Conservation (phyloP, 2,113 vertebrate species). For the Dendropsophus ebraccatus region DNA sequence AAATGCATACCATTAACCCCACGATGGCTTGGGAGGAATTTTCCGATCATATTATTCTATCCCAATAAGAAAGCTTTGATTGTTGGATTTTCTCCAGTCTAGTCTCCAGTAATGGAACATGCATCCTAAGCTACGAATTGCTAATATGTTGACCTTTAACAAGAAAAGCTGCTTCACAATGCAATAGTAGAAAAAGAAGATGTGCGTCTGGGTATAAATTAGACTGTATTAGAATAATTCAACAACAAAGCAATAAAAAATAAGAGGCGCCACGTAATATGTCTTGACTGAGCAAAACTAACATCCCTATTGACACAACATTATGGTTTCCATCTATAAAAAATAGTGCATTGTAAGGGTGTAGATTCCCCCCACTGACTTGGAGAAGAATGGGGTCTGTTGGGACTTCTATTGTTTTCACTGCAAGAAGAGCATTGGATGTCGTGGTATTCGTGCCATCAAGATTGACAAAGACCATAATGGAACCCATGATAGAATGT, state of each 20-base stretch:
- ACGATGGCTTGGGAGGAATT: neutral
- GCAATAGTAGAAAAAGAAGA: constrained; percentile 8
- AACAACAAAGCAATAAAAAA: neutral
- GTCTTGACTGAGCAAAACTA: too few species aligned
- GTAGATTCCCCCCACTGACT: too few species aligned
- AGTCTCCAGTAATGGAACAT: constrained; percentile 41
- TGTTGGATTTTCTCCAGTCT: constrained; percentile 22
- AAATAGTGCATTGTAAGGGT: too few species aligned
- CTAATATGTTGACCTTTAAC: constrained; percentile 46
- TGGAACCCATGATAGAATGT: too few species aligned
- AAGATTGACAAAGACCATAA: too few species aligned
- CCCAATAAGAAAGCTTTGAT: constrained; percentile 41
- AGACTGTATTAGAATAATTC: neutral
- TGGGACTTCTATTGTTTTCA: too few species aligned
- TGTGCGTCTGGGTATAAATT: neutral
- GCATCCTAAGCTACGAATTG: constrained; percentile 25
- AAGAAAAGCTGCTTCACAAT: constrained; percentile 25
- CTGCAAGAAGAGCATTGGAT: too few species aligned
- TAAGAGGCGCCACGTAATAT: too few species aligned
- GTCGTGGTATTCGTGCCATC: too few species aligned
- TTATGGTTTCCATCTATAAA: too few species aligned
- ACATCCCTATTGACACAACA: too few species aligned
- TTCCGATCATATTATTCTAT: constrained; percentile 9
- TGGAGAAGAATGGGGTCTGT: too few species aligned
- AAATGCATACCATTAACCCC: constrained; percentile 5